A percentile compares a stretch with the other conserved stretches of the same genome.
Evolutionary conservation across 1,140 invertebrate species (phyloP).

Genomic region (Caerostris darwini): DNA sequence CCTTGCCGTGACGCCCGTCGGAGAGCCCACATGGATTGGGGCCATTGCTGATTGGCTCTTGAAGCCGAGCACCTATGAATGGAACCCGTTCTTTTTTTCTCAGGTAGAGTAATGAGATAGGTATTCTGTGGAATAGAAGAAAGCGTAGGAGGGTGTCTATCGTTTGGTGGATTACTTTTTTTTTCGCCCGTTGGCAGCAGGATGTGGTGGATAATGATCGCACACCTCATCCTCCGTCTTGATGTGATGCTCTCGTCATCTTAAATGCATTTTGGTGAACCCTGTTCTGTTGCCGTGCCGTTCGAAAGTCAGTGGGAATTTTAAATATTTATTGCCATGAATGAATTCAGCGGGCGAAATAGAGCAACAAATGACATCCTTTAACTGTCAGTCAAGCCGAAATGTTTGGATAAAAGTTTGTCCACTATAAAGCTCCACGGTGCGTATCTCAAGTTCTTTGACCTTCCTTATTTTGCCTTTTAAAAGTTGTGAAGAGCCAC

Average conservation of each 20-base stretch:
- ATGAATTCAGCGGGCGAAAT: neutral
- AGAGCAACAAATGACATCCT: neutral
- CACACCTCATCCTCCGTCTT: neutral
- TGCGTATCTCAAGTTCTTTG: slow-evolving; percentile 7
- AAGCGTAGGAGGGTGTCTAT: slow-evolving; percentile 42
- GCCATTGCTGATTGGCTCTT: slow-evolving; percentile 13
- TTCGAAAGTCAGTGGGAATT: neutral
- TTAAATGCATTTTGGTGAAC: neutral
- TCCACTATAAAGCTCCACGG: neutral
- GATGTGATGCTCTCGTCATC: neutral
- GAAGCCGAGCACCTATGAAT: slow-evolving; percentile 8
- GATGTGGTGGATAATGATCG: slow-evolving; percentile 35
- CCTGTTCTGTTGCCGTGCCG: neutral
- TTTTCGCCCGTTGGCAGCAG: slow-evolving; percentile 25
- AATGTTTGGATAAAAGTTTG: neutral
- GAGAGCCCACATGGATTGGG: slow-evolving; percentile 60
- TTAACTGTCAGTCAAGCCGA: neutral
- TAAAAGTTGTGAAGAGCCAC: neutral
- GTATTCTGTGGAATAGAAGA: slow-evolving; percentile 34
- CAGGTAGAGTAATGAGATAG: slow-evolving; percentile 48
- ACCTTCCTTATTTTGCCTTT: neutral
- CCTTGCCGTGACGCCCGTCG: slow-evolving; percentile 52
- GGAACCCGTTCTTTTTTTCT: slow-evolving; percentile 54
- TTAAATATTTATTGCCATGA: neutral
- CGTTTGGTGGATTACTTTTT: neutral